These are phyloP conservation scores for Trichopria drosophilae DNA, from an alignment of 2,888 invertebrate genomes.

Conservation along the genomic window DNA sequence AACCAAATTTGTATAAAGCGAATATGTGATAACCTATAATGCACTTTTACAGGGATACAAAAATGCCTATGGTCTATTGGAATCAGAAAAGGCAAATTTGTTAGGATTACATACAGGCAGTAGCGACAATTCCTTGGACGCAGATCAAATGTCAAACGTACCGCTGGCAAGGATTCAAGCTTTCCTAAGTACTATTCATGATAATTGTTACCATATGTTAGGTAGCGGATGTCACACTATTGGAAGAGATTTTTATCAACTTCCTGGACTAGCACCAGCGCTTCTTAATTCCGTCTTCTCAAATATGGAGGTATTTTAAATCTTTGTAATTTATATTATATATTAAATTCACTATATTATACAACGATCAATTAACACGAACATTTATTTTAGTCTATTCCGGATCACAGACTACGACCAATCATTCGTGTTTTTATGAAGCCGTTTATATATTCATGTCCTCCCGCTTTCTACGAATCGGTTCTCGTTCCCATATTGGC, in stretches of 20 bases:
- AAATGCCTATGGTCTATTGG: constrained; percentile 71
- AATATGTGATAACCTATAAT: constrained; percentile 3
- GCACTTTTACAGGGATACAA: constrained; percentile 63
- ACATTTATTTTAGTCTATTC: constrained; percentile 65
- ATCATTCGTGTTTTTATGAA: constrained; percentile 83
- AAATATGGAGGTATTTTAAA: constrained; percentile 65
- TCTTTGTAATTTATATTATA: no score
- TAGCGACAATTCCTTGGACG: constrained; percentile 51
- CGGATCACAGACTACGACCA: constrained; percentile 82
- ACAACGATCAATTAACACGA: no score
- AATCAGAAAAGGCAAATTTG: constrained; percentile 76
- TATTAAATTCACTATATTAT: no score
- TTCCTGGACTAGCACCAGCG: constrained; percentile 74
- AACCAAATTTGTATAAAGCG: background rate
- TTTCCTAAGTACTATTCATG: constrained; percentile 77
- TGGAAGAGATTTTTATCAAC: constrained; percentile 83
- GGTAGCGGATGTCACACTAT: constrained; percentile 65
- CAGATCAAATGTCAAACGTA: constrained; percentile 60
- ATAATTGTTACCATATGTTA: constrained; percentile 79
- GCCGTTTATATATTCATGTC: constrained; percentile 84
- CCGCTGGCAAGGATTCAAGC: constrained; percentile 83
- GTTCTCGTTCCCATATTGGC: constrained; percentile 80
- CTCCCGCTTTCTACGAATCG: constrained; percentile 74
- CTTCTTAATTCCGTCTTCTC: constrained; percentile 73
- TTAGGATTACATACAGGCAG: constrained; percentile 63